A percentile compares a stretch with the other conserved stretches of the same genome.
These are phyloP conservation scores for Mionectes macconnelli DNA, from an alignment of 2,113 vertebrate genomes.

Conservation along the genomic window DNA sequence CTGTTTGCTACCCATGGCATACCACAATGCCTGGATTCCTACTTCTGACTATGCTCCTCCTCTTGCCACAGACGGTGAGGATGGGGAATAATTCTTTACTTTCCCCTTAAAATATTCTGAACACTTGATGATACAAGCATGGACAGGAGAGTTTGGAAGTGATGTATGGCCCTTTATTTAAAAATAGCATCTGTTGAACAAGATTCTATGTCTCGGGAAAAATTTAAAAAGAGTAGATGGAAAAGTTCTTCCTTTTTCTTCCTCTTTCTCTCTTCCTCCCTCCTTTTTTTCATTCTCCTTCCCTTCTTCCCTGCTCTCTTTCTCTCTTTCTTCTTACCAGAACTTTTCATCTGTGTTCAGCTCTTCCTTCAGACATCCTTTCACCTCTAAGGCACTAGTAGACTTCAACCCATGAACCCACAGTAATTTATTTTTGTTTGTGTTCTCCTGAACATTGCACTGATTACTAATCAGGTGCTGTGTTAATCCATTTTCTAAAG, in stretches of 20 bases:
- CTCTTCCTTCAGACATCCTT: neutral
- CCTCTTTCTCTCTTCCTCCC: neutral
- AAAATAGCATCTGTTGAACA: neutral
- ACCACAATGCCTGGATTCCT: neutral
- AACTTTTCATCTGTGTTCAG: neutral
- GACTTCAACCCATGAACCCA: neutral
- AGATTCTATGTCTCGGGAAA: neutral
- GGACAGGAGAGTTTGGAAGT: neutral
- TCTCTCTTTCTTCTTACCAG: neutral
- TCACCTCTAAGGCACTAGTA: neutral
- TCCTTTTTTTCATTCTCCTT: neutral
- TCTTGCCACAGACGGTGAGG: neutral
- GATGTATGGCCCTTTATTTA: neutral
- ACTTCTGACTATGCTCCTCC: neutral
- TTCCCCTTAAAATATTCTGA: neutral
- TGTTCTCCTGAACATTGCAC: neutral
- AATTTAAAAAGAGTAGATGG: neutral
- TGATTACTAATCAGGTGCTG: neutral
- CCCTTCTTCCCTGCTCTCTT: neutral
- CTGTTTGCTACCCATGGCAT: neutral
- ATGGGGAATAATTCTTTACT: neutral
- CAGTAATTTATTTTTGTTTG: neutral
- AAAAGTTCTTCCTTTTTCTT: neutral
- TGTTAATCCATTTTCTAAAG: slow-evolving; percentile 11
- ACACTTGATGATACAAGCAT: neutral